Percentiles rank a stretch among this genome's conserved stretches.
phyloP scores from a whole-genome alignment of 2,797 vertebrate genomes.

The Brachymystax lenok region DNA sequence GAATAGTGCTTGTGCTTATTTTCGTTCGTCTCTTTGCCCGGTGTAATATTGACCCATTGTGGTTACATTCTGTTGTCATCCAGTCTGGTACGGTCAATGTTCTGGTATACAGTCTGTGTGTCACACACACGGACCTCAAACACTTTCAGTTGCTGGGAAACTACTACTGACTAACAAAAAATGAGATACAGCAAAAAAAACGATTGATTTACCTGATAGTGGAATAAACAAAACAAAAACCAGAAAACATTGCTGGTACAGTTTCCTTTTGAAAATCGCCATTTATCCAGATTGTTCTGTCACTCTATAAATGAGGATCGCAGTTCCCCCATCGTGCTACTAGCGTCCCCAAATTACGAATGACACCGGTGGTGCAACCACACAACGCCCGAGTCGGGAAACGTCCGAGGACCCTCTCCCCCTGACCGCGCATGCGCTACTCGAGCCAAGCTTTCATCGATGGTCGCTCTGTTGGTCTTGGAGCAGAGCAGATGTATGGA shows the following conservation, averaged over 20 bases:
- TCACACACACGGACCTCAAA: no score
- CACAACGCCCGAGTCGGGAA: conserved; percentile 16
- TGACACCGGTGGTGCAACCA: conserved; percentile 4
- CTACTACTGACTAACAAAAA: background rate
- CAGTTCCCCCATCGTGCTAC: conserved; percentile 32
- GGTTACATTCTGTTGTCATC: conserved; percentile 10
- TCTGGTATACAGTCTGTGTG: no score
- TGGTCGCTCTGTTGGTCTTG: no score
- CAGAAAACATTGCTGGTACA: conserved; percentile 50
- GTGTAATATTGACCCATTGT: background rate
- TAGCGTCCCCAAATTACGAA: conserved; percentile 24
- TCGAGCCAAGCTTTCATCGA: background rate
- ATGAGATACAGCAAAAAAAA: background rate
- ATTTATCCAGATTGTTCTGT: conserved; percentile 67
- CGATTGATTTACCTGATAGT: conserved; percentile 62
- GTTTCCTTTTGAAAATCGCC: conserved; percentile 72
- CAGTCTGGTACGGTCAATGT: background rate
- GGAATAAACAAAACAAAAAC: conserved; percentile 64
- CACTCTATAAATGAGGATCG: conserved; percentile 59
- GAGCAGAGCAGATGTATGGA: no score
- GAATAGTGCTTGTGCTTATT: background rate
- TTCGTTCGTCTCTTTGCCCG: background rate
- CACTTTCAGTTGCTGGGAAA: background rate
- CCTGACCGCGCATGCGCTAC: conserved; percentile 61
- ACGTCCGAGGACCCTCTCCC: background rate